Evolutionary conservation across 2,888 invertebrate species (phyloP), one percentile per base, ranked within the genome.

Genomic region (Frankliniella intonsa): DNA sequence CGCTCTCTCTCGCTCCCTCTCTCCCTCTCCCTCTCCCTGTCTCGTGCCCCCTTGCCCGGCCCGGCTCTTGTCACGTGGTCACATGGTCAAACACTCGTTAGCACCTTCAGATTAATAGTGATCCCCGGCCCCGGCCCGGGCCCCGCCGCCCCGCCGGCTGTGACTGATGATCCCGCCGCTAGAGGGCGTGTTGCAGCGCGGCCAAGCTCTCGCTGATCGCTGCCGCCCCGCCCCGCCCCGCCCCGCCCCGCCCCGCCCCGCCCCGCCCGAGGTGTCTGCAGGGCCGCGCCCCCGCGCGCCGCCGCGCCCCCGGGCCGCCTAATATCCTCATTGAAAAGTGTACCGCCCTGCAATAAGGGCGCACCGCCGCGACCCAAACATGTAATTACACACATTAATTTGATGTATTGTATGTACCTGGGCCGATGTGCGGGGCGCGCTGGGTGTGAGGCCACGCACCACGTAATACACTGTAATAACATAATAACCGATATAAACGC

Each of bases 401-500:
- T 22, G 22, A 11, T 76, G 12, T 22, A 76, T 76, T 38, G 38
- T 38, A 38, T 38, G 38, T 38, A 38, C 5, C 38, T 5, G 25
- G 69, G 69, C 22, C n/a, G 22, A n/a, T n/a, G 69, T 8, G 5
- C 9, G 12, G 55, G 2, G 55, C 55, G 55, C 55, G 62, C 17
- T 1, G 62, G n/a, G 62, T n/a, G 62, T n/a, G n/a, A 19, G 62
- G 69, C 69, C 69, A 12, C 69, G 25, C 22, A 76, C 69, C 11
- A 69, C 69, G 25, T 76, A 76, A 76, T 76, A 12, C 69, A 25
- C 38, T 38, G 69, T 76, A 76, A 76, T 76, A 76, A 76, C 69
- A 76, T 76, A 76, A 76, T 76, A 76, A 76, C 69, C 69, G 69
- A 76, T 25, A 25, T 76, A 76, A 76, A 76, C 69, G 69, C 69